phyloP scores from a whole-genome alignment of 1,140 invertebrate genomes.

The Solenopsis invicta region DNA sequence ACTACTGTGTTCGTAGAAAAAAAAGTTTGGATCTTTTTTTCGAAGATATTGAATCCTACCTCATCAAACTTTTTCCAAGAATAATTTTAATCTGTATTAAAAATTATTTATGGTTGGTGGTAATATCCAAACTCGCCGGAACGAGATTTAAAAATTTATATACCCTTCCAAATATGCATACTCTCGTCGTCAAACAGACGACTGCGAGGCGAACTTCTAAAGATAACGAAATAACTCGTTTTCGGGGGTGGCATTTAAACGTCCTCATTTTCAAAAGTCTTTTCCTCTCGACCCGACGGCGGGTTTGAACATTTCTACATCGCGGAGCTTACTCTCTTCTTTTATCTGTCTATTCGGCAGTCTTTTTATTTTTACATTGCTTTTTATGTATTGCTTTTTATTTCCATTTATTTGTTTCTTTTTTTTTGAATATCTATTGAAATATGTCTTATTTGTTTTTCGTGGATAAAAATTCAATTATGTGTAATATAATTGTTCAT shows the following conservation, averaged over 20 bases:
- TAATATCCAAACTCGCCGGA: not conserved
- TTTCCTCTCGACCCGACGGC: conserved; percentile 1
- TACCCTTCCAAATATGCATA: conserved; percentile 37
- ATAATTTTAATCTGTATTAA: not conserved
- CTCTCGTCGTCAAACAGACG: not conserved
- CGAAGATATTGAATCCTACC: not conserved
- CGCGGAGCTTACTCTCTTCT: conserved; percentile 18
- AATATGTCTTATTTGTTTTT: conserved; percentile 12
- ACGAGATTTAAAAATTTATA: conserved; percentile 62
- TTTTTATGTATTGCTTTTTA: not conserved
- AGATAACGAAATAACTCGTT: conserved; percentile 80
- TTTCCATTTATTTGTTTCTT: conserved; percentile 1
- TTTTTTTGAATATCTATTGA: not conserved
- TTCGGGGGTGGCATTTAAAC: conserved; percentile 76
- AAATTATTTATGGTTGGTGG: not conserved
- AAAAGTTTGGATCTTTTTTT: not conserved
- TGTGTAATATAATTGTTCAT: not conserved
- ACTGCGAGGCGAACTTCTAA: conserved; percentile 67
- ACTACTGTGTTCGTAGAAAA: not conserved
- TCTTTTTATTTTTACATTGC: not conserved
- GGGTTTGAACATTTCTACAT: conserved; percentile 60
- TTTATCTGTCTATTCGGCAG: conserved; percentile 42
- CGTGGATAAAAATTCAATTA: not conserved
- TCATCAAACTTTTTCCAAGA: not conserved
- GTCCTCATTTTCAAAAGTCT: conserved; percentile 77